These are phyloP conservation scores for Spialia ferax DNA, from an alignment of 2,888 invertebrate species.

Conservation along the genomic window DNA sequence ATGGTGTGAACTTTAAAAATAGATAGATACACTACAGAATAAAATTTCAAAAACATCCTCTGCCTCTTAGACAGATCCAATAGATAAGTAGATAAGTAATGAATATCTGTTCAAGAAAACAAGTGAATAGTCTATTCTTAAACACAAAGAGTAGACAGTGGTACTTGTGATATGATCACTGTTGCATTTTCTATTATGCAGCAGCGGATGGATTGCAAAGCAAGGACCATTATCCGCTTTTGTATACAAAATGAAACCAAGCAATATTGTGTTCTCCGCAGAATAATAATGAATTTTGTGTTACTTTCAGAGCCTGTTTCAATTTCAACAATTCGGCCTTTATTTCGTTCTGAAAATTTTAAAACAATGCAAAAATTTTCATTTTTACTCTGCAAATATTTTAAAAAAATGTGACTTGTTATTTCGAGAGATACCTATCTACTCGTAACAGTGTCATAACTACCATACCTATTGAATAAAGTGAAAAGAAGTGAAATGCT, in stretches of 20 bases:
- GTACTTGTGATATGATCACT: conserved; percentile 28
- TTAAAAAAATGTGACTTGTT: neutral
- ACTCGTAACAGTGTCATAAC: no score
- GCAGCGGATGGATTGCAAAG: conserved; percentile 22
- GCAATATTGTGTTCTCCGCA: conserved; percentile 31
- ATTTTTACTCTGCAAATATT: neutral
- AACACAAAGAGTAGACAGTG: conserved; percentile 10
- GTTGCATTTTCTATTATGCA: conserved; percentile 34
- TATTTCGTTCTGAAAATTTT: conserved; percentile 13
- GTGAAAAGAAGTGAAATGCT: no score
- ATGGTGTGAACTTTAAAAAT: no score
- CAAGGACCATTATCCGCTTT: conserved; percentile 37
- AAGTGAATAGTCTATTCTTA: conserved; percentile 1
- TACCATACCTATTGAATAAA: no score
- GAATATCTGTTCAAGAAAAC: neutral
- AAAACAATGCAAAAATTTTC: neutral
- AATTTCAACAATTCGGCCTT: conserved; percentile 28
- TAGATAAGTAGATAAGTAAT: no score
- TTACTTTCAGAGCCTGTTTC: conserved; percentile 21
- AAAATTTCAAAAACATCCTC: neutral
- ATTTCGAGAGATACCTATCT: neutral
- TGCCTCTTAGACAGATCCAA: no score
- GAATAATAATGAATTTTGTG: conserved; percentile 38
- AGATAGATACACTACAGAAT: no score
- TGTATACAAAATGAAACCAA: conserved; percentile 38